These are phyloP conservation scores for Arbacia lixula DNA, from an alignment of 53 echinoderm and acorn worm genomes.

Conservation along the genomic window DNA sequence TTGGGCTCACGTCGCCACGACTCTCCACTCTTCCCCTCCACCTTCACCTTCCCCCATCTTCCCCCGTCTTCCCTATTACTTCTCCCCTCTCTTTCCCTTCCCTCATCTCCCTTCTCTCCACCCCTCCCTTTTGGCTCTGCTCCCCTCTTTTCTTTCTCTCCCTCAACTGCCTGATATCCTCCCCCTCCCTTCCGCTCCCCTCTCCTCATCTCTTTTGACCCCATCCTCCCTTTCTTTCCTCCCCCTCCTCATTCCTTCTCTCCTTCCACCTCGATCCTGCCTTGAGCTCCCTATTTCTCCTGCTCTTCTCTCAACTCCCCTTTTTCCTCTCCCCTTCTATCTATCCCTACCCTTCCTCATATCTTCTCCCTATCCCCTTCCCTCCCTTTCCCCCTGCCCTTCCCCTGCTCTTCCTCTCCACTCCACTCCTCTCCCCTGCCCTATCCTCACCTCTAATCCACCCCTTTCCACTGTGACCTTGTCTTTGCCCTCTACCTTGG, in stretches of 20 bases:
- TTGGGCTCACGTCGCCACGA: not conserved
- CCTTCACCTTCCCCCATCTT: not conserved
- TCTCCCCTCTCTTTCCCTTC: not conserved
- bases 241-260: constrained; percentile 1
- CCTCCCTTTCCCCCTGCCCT: not conserved
- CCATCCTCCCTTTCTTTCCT: not conserved
- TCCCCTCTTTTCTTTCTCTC: not conserved
- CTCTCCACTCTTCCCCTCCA: not conserved
- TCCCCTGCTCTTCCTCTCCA: not conserved
- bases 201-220: too few relatives aligned
- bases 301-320: not conserved
- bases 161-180: not conserved
- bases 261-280: not conserved
- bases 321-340: not conserved
- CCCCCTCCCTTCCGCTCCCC: not conserved
- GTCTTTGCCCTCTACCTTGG: too few relatives aligned
- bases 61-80: not conserved
- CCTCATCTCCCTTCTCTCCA: not conserved
- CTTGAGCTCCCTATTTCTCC: not conserved
- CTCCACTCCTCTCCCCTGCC: not conserved
- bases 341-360: not conserved
- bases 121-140: not conserved
- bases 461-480: not conserved
- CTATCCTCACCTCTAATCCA: not conserved
- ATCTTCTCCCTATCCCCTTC: not conserved